These are phyloP conservation scores for Labia minor DNA, from an alignment of 2,888 invertebrate species.

Conservation along the genomic window DNA sequence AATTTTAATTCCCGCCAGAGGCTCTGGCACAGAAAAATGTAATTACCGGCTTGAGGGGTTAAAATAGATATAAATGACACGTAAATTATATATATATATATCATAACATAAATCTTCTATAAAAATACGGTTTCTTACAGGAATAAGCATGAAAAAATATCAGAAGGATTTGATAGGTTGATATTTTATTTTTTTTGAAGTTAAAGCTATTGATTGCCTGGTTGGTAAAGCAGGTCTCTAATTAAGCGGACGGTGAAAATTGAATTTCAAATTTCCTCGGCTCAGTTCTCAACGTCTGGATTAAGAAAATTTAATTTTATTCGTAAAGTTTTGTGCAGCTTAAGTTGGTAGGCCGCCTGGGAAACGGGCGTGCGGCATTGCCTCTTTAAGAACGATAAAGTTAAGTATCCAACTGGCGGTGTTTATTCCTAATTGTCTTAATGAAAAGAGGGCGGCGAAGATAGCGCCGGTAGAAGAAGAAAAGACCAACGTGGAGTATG, in stretches of 20 bases:
- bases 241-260: constrained; percentile 13
- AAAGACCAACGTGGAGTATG: not conserved
- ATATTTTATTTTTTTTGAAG: not conserved
- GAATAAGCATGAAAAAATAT: not conserved
- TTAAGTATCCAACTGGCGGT: constrained; percentile 13
- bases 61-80: too few relatives aligned
- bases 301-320: constrained; percentile 13
- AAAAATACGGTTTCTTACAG: too few relatives aligned
- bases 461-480: not conserved
- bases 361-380: constrained; percentile 8
- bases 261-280: constrained; percentile 13
- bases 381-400: constrained; percentile 13
- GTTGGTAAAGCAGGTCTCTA: not conserved
- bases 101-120: too few relatives aligned
- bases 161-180: not conserved
- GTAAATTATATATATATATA: too few relatives aligned
- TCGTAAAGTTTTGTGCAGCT: constrained; percentile 7
- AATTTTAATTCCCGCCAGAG: too few relatives aligned
- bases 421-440: constrained; percentile 13
- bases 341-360: constrained; percentile 13
- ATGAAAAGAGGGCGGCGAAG: constrained; percentile 13
- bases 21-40: too few relatives aligned
- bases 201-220: constrained; percentile 1
- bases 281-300: constrained; percentile 13
- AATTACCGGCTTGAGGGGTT: too few relatives aligned